Conservation (phyloP, 64 coral and sea anemone genomes). For the Montipora cactus region DNA sequence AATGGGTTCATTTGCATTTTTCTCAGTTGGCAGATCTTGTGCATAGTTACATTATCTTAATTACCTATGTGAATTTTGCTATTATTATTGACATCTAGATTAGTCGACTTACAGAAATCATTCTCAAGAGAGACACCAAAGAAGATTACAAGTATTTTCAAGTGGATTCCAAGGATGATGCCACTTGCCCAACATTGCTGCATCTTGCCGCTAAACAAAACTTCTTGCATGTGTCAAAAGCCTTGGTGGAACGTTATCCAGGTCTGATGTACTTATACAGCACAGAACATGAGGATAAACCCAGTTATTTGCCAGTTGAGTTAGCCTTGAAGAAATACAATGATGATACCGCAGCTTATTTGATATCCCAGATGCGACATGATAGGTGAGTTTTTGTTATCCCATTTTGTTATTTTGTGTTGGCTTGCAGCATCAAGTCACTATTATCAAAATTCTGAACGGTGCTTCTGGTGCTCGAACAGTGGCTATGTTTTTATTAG, state of each 20-base stretch:
- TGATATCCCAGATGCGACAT: slow-evolving; percentile 69
- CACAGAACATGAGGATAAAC: slow-evolving; percentile 22
- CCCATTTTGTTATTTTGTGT: too few species aligned
- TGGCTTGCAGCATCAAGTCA: too few species aligned
- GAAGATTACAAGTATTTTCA: slow-evolving; percentile 90
- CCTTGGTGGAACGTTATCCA: slow-evolving; percentile 64
- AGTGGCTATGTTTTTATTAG: too few species aligned
- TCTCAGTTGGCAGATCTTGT: too few species aligned
- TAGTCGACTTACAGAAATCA: slow-evolving; percentile 77
- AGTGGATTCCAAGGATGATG: slow-evolving; percentile 61
- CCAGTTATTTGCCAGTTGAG: slow-evolving; percentile 67
- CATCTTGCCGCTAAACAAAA: slow-evolving; percentile 64
- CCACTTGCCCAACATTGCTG: slow-evolving; percentile 41
- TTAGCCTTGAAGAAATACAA: slow-evolving; percentile 72
- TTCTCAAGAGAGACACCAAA: slow-evolving; percentile 70
- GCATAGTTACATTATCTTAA: too few species aligned
- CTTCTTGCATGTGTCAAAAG: slow-evolving; percentile 59
- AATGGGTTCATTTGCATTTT: too few species aligned
- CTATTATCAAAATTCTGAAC: too few species aligned
- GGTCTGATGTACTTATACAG: slow-evolving; percentile 62
- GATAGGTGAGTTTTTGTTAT: slow-evolving; percentile 37
- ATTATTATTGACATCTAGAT: slow-evolving; percentile 36
- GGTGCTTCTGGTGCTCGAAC: too few species aligned
- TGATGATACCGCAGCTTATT: slow-evolving; percentile 60
- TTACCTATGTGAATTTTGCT: background rate